Evolutionary conservation across 2,797 vertebrate genomes (phyloP).

Genomic region (Xerus rutilus): DNA sequence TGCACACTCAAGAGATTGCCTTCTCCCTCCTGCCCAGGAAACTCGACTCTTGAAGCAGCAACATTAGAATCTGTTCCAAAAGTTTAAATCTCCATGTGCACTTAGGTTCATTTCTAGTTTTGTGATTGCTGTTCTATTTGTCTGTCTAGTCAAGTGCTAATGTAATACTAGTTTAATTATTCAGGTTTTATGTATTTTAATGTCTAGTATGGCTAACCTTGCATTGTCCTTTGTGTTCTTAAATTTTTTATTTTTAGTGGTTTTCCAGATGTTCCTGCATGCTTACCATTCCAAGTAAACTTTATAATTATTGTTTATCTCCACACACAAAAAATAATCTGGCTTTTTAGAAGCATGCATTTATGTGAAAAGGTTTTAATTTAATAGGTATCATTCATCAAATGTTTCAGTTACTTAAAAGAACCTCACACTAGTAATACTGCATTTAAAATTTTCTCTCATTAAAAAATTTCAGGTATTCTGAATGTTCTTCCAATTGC

Average conservation of each 20-base stretch:
- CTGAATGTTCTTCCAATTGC: background rate
- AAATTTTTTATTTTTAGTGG: background rate
- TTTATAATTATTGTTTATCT: background rate
- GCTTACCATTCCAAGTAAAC: background rate
- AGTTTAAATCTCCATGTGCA: background rate
- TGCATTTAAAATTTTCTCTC: constrained; percentile 32
- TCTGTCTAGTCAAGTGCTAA: background rate
- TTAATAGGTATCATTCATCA: background rate
- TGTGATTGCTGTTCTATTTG: background rate
- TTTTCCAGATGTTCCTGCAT: background rate
- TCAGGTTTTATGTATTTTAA: constrained; percentile 22
- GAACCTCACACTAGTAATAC: background rate
- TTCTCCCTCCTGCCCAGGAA: background rate
- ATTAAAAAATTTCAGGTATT: background rate
- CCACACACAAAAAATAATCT: background rate
- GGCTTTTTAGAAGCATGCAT: background rate
- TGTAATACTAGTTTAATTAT: background rate
- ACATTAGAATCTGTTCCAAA: constrained; percentile 14
- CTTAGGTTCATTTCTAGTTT: background rate
- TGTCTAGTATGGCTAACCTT: background rate
- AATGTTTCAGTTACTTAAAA: constrained; percentile 3
- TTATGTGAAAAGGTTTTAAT: background rate
- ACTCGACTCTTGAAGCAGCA: rapidly evolving
- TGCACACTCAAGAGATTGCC: background rate
- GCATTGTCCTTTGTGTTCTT: background rate